Conservation (phyloP, 2,888 invertebrate genomes). For the Pristionchus entomophagus region DNA sequence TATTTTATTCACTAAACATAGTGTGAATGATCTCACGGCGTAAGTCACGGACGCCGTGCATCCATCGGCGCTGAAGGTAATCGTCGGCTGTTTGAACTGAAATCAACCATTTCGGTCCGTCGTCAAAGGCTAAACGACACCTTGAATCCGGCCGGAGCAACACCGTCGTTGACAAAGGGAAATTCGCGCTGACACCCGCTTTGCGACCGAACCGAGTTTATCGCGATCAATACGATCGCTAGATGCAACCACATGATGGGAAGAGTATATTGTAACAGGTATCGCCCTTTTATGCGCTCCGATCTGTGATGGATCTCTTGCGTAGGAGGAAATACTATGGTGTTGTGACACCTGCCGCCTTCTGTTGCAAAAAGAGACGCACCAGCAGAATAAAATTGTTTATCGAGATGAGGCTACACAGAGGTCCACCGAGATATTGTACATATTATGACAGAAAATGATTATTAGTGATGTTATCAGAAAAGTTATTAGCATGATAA, state of each 20-base stretch:
- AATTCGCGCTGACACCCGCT: neutral
- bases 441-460: neutral
- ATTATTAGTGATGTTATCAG: neutral
- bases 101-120: neutral
- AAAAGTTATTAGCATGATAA: constrained; percentile 5
- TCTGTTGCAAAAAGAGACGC: neutral
- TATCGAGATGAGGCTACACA: neutral
- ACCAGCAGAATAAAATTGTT: neutral
- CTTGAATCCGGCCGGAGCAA: neutral
- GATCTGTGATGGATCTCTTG: neutral
- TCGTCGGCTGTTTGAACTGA: neutral
- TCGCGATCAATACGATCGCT: neutral
- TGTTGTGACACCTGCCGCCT: neutral
- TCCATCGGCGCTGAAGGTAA: neutral
- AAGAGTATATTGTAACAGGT: neutral
- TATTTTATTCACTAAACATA: too few relatives aligned
- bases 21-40: neutral
- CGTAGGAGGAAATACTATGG: neutral
- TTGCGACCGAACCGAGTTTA: neutral
- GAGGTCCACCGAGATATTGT: neutral
- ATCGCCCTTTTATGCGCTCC: neutral
- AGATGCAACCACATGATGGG: neutral
- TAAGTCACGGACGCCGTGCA: neutral
- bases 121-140: neutral
- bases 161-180: neutral